Conservation (phyloP, 2,113 vertebrate species). For the Oreocharis arfaki region DNA sequence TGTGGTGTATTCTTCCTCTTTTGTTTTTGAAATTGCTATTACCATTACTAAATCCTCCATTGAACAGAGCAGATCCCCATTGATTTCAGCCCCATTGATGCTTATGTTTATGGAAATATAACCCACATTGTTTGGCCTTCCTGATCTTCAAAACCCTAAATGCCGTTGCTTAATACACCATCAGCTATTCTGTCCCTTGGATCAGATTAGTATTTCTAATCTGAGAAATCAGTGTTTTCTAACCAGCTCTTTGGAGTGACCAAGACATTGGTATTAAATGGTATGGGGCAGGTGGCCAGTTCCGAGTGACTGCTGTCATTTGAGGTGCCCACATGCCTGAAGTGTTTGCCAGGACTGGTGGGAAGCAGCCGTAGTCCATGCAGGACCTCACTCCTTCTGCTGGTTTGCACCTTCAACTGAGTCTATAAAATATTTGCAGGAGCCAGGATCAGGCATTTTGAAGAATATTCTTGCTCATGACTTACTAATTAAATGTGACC, state of each 20-base stretch:
- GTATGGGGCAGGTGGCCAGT: no score
- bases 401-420: not conserved
- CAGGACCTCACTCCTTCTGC: not conserved
- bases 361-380: accelerated
- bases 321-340: not conserved
- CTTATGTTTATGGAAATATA: not conserved
- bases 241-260: not conserved
- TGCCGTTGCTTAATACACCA: not conserved
- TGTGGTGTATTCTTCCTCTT: not conserved
- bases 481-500: not conserved
- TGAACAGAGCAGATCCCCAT: not conserved
- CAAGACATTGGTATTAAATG: not conserved
- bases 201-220: not conserved
- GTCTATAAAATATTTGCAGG: not conserved
- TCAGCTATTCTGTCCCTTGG: not conserved
- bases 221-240: not conserved
- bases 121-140: not conserved
- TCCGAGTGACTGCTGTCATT: not conserved
- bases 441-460: not conserved
- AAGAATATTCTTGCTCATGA: not conserved
- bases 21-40: not conserved
- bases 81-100: not conserved
- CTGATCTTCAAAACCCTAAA: not conserved
- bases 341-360: not conserved
- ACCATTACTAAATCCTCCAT: not conserved